Conservation (phyloP, 1,140 invertebrate genomes). For the Mactra quadrangularis region DNA sequence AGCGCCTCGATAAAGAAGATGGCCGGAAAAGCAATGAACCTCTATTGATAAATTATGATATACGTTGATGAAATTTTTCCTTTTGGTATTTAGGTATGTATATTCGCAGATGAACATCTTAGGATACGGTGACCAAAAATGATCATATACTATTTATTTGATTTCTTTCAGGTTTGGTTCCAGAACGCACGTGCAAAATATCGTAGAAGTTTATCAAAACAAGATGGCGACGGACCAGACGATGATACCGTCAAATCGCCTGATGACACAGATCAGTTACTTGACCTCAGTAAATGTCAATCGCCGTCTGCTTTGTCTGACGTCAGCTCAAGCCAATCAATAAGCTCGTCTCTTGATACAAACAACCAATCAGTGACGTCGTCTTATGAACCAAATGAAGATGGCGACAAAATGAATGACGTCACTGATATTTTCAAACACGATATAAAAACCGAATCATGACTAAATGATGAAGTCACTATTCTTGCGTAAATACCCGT, state of each 20-base stretch:
- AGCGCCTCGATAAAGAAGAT: too few relatives aligned
- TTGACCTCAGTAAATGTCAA: conserved; percentile 66
- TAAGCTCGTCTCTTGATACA: conserved; percentile 69
- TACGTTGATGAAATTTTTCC: too few relatives aligned
- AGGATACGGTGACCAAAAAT: too few relatives aligned
- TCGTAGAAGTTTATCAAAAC: conserved; percentile 95
- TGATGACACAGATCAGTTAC: conserved; percentile 67
- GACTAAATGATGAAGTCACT: background rate
- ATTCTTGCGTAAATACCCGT: background rate
- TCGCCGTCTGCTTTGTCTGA: conserved; percentile 79
- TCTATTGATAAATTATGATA: too few relatives aligned
- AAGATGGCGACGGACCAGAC: conserved; percentile 85
- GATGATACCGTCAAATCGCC: conserved; percentile 67
- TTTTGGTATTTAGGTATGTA: too few relatives aligned
- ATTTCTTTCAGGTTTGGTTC: conserved; percentile 95
- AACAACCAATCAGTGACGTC: conserved; percentile 31
- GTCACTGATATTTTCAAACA: conserved; percentile 37
- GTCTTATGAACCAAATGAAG: conserved; percentile 28
- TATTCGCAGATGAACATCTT: too few relatives aligned
- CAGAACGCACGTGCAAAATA: conserved; percentile 99
- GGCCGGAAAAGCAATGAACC: too few relatives aligned
- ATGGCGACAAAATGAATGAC: background rate
- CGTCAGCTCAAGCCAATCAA: conserved; percentile 79
- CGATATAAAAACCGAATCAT: background rate
- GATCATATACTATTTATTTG: too few relatives aligned